phyloP scores from a whole-genome alignment of 2,797 vertebrate species.

The Ficedula albicollis region DNA sequence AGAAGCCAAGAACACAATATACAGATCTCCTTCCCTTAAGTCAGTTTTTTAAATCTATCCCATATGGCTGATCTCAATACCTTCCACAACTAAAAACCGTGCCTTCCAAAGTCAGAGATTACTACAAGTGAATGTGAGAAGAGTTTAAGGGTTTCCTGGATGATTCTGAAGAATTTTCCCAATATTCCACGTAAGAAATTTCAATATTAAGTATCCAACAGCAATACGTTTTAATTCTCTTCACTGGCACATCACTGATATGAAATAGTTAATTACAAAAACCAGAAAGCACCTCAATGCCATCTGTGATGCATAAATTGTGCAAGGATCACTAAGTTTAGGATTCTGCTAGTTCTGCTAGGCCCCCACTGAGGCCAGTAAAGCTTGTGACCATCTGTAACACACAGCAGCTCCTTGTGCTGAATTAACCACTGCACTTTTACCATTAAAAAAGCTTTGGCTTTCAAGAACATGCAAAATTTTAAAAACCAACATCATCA shows the following conservation, averaged over 20 bases:
- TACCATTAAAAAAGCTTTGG: neutral
- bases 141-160: neutral
- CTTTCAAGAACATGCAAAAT: neutral
- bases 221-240: neutral
- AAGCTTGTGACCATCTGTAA: neutral
- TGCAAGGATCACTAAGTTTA: neutral
- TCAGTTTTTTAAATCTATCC: neutral
- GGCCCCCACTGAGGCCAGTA: neutral
- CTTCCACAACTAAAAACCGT: neutral
- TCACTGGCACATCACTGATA: accelerated
- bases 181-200: neutral
- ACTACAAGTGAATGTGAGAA: neutral
- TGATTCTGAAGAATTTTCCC: neutral
- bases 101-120: neutral
- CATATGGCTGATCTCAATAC: neutral
- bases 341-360: neutral
- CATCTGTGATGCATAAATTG: neutral
- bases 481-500: accelerated
- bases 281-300: neutral
- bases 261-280: neutral
- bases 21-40: neutral
- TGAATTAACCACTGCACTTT: neutral
- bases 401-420: neutral
- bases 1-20: neutral
- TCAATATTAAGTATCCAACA: neutral